Percentiles rank a stretch among this genome's conserved stretches.
Evolutionary conservation across 2,797 vertebrate genomes (phyloP).

Genomic region (Leontopithecus rosalia): DNA sequence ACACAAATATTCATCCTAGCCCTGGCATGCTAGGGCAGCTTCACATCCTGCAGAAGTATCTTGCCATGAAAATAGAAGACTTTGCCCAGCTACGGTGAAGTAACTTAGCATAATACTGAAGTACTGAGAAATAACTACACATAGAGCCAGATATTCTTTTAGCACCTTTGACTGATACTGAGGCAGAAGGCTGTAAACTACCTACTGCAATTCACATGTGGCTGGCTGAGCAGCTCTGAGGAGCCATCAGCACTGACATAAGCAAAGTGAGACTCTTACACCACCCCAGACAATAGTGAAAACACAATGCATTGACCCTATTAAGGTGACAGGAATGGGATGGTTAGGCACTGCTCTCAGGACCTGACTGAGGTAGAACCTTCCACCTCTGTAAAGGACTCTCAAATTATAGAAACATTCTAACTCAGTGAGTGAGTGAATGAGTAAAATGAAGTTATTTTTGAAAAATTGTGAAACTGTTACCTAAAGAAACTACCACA

Average conservation of each 20-base stretch:
- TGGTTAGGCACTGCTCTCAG: not conserved
- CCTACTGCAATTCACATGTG: not conserved
- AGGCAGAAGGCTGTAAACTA: not conserved
- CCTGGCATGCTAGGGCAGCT: no score
- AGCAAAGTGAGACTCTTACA: not conserved
- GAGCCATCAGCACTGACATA: not conserved
- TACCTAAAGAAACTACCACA: not conserved
- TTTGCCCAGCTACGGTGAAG: not conserved
- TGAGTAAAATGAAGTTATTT: not conserved
- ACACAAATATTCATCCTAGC: not conserved
- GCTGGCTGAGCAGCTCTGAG: not conserved
- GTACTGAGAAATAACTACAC: not conserved
- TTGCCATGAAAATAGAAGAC: not conserved
- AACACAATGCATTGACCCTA: not conserved
- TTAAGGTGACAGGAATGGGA: not conserved
- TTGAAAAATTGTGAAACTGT: not conserved
- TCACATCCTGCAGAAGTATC: not conserved
- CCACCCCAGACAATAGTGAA: not conserved
- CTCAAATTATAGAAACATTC: not conserved
- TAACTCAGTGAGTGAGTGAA: not conserved
- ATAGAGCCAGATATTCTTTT: not conserved
- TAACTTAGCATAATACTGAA: not conserved
- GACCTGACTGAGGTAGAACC: not conserved
- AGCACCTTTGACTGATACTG: not conserved
- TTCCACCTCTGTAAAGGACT: not conserved